Conservation (phyloP, 2,888 invertebrate species). For the Hedya salicella region DNA sequence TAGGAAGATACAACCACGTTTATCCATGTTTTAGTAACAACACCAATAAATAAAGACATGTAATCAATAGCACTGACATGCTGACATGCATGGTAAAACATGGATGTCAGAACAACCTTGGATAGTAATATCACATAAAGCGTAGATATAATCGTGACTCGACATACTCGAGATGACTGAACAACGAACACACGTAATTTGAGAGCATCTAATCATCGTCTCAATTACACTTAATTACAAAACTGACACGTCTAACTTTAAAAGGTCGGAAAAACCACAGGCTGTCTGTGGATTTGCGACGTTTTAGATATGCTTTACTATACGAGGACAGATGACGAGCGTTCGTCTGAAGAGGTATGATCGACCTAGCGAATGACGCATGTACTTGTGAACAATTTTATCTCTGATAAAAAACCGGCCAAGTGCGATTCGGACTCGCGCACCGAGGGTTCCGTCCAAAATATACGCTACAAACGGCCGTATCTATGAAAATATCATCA, state of each 20-base stretch:
- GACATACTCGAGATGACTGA: conserved; percentile 26
- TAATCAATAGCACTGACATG: too few relatives aligned
- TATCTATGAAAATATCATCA: too few relatives aligned
- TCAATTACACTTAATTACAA: conserved; percentile 36
- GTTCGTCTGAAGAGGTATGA: conserved; percentile 5
- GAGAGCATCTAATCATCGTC: conserved; percentile 26
- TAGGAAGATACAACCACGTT: too few relatives aligned
- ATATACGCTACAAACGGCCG: too few relatives aligned
- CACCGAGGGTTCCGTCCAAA: too few relatives aligned
- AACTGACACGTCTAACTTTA: neutral
- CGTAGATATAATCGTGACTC: conserved; percentile 26
- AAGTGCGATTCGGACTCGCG: too few relatives aligned
- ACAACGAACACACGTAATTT: conserved; percentile 19
- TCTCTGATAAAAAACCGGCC: too few relatives aligned
- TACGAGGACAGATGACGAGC: conserved; percentile 3
- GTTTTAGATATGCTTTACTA: neutral
- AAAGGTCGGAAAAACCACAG: neutral
- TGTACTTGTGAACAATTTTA: neutral
- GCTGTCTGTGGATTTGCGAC: neutral
- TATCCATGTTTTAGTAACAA: too few relatives aligned
- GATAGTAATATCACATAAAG: conserved; percentile 7
- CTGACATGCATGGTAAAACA: too few relatives aligned
- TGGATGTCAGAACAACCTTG: conserved; percentile 1
- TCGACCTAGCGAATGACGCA: conserved; percentile 7
- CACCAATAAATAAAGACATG: too few relatives aligned